These are phyloP conservation scores for Lymantria dispar DNA, from an alignment of 2,888 invertebrate species.

Conservation along the genomic window DNA sequence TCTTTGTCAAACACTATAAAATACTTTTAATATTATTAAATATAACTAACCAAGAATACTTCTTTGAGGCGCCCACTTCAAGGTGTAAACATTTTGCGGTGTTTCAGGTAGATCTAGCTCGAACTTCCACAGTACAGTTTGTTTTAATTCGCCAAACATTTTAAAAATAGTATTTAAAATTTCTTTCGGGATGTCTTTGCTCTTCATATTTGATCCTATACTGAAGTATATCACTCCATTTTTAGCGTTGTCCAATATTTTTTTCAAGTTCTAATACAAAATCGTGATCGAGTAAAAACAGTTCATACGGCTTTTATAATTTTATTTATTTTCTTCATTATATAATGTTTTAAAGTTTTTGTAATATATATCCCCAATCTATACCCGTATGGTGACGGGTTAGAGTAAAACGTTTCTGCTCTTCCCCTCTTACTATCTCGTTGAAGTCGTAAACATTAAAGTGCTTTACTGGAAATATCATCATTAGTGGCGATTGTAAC, in stretches of 20 bases:
- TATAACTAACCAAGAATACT: slow-evolving; percentile 9
- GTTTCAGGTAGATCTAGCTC: slow-evolving; percentile 46
- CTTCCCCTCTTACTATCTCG: too few relatives aligned
- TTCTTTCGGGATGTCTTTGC: slow-evolving; percentile 49
- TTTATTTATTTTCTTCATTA: too few relatives aligned
- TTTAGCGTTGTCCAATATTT: slow-evolving; percentile 56
- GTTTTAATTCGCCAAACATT: slow-evolving; percentile 59
- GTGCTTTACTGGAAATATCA: too few relatives aligned
- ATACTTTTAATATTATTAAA: not conserved
- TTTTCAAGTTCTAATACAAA: slow-evolving; percentile 49
- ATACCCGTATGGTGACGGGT: too few relatives aligned
- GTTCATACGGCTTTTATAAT: too few relatives aligned
- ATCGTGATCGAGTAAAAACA: too few relatives aligned
- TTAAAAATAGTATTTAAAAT: slow-evolving; percentile 46
- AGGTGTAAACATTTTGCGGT: slow-evolving; percentile 61
- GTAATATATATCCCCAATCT: too few relatives aligned
- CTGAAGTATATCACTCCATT: slow-evolving; percentile 73
- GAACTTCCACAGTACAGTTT: slow-evolving; percentile 73
- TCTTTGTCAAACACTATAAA: too few relatives aligned
- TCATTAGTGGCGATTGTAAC: too few relatives aligned
- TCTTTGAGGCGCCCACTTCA: slow-evolving; percentile 62
- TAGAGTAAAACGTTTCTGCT: too few relatives aligned
- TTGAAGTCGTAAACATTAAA: too few relatives aligned
- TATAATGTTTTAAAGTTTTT: too few relatives aligned
- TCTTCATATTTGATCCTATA: slow-evolving; percentile 63